phyloP scores from a whole-genome alignment of 2,113 vertebrate species.

The Ameiurus melas region DNA sequence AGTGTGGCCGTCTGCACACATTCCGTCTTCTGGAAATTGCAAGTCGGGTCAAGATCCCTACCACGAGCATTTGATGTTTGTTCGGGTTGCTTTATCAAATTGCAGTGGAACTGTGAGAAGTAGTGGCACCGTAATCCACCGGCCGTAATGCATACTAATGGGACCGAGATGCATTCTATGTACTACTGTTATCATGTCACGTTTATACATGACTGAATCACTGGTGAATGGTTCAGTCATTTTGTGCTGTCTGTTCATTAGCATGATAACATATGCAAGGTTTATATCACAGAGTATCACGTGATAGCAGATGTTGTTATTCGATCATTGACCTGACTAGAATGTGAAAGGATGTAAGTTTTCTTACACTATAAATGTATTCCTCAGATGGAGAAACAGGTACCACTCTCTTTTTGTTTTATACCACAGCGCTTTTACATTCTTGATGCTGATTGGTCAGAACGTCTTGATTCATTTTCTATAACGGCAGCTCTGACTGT shows the following conservation, averaged over 20 bases:
- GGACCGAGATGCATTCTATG: not conserved
- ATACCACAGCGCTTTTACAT: not conserved
- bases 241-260: not conserved
- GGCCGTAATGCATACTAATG: constrained; percentile 15
- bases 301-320: not conserved
- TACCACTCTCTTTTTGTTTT: too few relatives aligned
- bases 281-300: not conserved
- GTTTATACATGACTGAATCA: not conserved
- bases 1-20: constrained; percentile 2
- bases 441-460: too few relatives aligned
- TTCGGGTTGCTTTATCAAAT: constrained; percentile 19
- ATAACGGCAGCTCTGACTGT: too few relatives aligned
- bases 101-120: not conserved
- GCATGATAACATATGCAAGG: not conserved
- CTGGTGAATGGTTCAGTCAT: not conserved
- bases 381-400: too few relatives aligned
- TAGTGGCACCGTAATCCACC: not conserved
- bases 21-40: not conserved
- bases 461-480: too few relatives aligned
- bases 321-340: too few relatives aligned
- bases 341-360: too few relatives aligned
- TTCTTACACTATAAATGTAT: too few relatives aligned
- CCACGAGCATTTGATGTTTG: constrained; percentile 9
- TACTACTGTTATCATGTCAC: not conserved
- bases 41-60: not conserved